Evolutionary conservation across 2,113 vertebrate species (phyloP).

Genomic region (Tautogolabrus adspersus): DNA sequence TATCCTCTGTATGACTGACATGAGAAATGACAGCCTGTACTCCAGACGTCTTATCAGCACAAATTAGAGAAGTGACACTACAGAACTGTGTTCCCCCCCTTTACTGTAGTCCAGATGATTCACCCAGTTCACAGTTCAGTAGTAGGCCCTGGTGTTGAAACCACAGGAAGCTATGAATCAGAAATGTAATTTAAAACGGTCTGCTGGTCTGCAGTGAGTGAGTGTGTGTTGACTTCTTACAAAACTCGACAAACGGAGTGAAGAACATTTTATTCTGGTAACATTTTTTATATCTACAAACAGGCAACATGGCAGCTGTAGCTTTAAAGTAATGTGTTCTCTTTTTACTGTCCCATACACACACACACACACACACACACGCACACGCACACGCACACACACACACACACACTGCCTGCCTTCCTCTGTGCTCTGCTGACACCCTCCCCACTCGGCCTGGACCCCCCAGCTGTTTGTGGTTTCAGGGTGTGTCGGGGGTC

Average conservation of each 20-base stretch:
- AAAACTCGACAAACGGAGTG: background rate
- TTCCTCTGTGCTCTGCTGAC: background rate
- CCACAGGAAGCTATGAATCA: conserved; percentile 28
- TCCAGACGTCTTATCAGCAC: conserved; percentile 5
- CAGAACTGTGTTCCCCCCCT: background rate
- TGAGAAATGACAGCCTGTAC: conserved; percentile 12
- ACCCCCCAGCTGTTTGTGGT: conserved; percentile 68
- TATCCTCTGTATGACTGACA: background rate
- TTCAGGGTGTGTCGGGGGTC: conserved; percentile 59
- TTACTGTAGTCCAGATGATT: background rate
- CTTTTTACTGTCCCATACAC: conserved; percentile 1
- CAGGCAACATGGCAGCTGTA: background rate
- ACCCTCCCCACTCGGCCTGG: background rate
- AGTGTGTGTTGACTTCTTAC: too few relatives aligned
- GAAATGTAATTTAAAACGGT: background rate
- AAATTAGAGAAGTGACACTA: conserved; percentile 1
- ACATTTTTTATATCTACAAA: background rate
- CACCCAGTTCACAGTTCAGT: background rate
- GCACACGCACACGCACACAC: background rate
- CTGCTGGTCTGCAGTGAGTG: background rate
- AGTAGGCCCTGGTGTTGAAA: background rate
- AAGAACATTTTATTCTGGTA: background rate
- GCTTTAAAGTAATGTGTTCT: background rate
- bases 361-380: background rate
- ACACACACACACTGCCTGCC: background rate